Evolutionary conservation across 2,113 vertebrate species (phyloP).

Genomic region (Ailurus styani): DNA sequence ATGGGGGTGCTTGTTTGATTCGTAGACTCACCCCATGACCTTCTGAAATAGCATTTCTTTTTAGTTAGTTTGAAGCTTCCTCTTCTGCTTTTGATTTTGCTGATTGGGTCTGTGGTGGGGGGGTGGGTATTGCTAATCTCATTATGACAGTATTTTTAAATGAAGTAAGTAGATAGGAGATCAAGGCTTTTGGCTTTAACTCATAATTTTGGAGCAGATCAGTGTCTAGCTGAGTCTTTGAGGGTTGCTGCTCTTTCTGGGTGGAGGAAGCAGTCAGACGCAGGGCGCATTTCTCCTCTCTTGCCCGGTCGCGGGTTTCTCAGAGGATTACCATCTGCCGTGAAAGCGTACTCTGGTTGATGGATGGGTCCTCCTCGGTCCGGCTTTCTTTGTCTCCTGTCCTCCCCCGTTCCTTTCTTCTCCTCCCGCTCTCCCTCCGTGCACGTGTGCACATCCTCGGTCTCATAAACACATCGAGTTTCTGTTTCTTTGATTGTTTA

Average conservation of each 20-base stretch:
- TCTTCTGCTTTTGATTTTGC: constrained; percentile 58
- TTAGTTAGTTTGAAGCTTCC: constrained; percentile 23
- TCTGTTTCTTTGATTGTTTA: constrained; percentile 49
- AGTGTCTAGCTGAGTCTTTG: not conserved
- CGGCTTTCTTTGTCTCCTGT: not conserved
- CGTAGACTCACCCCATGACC: constrained; percentile 58
- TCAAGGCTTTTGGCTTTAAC: constrained; percentile 16
- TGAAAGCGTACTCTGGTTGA: constrained; percentile 26
- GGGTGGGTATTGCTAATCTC: constrained; percentile 22
- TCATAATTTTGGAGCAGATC: not conserved
- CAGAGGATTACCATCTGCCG: constrained; percentile 36
- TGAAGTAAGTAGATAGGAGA: constrained; percentile 17
- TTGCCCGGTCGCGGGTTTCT: constrained; percentile 35
- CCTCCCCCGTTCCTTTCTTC: not conserved
- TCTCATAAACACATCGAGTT: constrained; percentile 43
- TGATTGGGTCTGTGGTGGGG: constrained; percentile 40
- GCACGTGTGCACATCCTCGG: not conserved
- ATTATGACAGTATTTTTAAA: constrained; percentile 36
- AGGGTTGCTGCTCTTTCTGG: not conserved
- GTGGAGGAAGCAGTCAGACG: not conserved
- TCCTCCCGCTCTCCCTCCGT: not conserved
- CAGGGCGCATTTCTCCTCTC: not conserved
- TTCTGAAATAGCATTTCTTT: constrained; percentile 48
- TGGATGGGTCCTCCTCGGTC: constrained; percentile 21
- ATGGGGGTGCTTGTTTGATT: constrained; percentile 24